These are phyloP conservation scores for Hafferia zeledoni DNA, from an alignment of 2,797 vertebrate genomes.

Conservation along the genomic window DNA sequence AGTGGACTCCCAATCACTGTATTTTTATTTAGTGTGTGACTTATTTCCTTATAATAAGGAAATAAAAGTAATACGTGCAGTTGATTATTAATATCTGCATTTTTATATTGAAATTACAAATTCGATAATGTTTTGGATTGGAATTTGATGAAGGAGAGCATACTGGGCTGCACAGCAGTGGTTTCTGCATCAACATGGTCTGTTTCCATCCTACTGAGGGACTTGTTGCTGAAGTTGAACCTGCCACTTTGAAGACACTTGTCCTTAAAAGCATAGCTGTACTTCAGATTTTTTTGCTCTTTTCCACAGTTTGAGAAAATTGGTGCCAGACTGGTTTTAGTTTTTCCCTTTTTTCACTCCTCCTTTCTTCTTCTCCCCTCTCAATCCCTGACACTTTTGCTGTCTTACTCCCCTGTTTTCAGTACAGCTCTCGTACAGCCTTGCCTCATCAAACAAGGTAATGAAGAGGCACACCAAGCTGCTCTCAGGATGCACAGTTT, in stretches of 20 bases:
- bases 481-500: not conserved
- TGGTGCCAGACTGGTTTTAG: not conserved
- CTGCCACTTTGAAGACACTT: not conserved
- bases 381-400: not conserved
- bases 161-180: not conserved
- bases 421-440: not conserved
- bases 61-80: not conserved
- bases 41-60: not conserved
- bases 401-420: not conserved
- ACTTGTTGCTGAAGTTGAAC: not conserved
- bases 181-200: not conserved
- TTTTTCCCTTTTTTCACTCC: not conserved
- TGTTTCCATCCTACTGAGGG: not conserved
- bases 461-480: constrained; percentile 7
- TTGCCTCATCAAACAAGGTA: constrained; percentile 14
- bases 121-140: not conserved
- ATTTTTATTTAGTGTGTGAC: not conserved
- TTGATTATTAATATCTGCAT: not conserved
- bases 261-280: not conserved
- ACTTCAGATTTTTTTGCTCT: not conserved
- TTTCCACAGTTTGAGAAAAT: not conserved
- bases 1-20: not conserved
- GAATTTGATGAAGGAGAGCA: not conserved
- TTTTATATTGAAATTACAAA: not conserved
- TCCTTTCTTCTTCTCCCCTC: not conserved